Evolutionary conservation across 1,140 invertebrate genomes (phyloP).

Genomic region (Drosophila persimilis): DNA sequence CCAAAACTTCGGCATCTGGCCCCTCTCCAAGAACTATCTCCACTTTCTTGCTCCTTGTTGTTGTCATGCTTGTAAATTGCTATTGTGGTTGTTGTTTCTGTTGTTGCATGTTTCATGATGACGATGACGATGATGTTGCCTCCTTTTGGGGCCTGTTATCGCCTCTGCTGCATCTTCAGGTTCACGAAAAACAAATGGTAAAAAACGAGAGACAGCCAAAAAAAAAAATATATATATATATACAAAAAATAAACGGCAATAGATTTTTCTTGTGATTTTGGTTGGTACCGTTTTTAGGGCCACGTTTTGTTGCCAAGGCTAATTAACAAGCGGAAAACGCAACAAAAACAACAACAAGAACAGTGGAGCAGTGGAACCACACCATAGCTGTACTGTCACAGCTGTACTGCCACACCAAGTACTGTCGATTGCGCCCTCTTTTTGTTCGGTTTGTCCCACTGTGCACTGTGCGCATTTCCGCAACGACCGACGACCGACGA

Average conservation of each 20-base stretch:
- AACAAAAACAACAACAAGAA: constrained; percentile 7
- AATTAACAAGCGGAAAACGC: constrained; percentile 50
- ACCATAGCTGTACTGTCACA: too few species aligned
- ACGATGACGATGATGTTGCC: constrained; percentile 43
- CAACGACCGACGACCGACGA: constrained; percentile 2
- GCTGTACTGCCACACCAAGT: too few species aligned
- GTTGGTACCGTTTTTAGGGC: constrained; percentile 12
- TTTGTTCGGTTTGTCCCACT: constrained; percentile 16
- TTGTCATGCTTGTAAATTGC: constrained; percentile 68
- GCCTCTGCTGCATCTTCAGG: constrained; percentile 61
- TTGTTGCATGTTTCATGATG: constrained; percentile 22
- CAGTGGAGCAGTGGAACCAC: background rate
- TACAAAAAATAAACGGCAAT: constrained; percentile 32
- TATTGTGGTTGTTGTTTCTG: constrained; percentile 10
- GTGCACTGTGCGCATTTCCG: constrained; percentile 32
- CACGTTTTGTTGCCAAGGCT: constrained; percentile 53
- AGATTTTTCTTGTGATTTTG: constrained; percentile 33
- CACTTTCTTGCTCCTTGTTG: constrained; percentile 9
- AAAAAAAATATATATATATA: constrained; percentile 24
- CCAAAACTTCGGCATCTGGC: too few species aligned
- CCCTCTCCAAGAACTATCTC: background rate
- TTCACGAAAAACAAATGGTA: constrained; percentile 63
- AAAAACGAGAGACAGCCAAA: constrained; percentile 31
- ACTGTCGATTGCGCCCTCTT: too few species aligned
- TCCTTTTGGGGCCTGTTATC: constrained; percentile 54